Conservation (phyloP, 2,888 invertebrate genomes). For the Serripes groenlandicus region DNA sequence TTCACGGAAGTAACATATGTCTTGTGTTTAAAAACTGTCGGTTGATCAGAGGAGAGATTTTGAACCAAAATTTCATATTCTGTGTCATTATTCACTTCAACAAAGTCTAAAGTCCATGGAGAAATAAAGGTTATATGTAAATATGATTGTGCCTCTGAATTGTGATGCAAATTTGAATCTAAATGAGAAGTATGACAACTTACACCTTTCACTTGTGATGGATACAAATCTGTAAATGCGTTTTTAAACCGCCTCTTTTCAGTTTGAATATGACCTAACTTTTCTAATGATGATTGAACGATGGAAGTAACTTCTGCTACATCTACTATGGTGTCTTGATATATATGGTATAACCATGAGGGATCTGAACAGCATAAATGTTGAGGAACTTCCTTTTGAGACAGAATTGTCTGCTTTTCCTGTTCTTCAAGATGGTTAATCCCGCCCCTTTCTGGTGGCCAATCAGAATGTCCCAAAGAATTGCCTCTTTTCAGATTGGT, state of each 20-base stretch:
- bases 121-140: slow-evolving; percentile 72
- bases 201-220: slow-evolving; percentile 62
- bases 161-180: not conserved
- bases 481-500: slow-evolving; percentile 83
- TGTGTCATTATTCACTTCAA: slow-evolving; percentile 60
- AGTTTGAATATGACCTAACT: not conserved
- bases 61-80: slow-evolving; percentile 79
- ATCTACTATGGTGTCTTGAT: slow-evolving; percentile 87
- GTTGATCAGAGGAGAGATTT: slow-evolving; percentile 47
- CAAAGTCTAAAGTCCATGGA: slow-evolving; percentile 77
- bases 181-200: slow-evolving; percentile 50
- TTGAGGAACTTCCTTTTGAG: slow-evolving; percentile 82
- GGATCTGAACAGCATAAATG: slow-evolving; percentile 87
- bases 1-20: slow-evolving; percentile 4
- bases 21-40: not conserved
- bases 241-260: not conserved
- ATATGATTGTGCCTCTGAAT: not conserved
- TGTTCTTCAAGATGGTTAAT: slow-evolving; percentile 84
- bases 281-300: slow-evolving; percentile 34
- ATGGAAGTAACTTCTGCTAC: slow-evolving; percentile 70
- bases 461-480: slow-evolving; percentile 85
- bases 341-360: slow-evolving; percentile 87
- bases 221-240: slow-evolving; percentile 37
- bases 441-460: slow-evolving; percentile 85
- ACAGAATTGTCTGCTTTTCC: slow-evolving; percentile 81